Percentiles rank a stretch among this genome's conserved stretches.
These are phyloP conservation scores for Drosophila punjabiensis DNA, from an alignment of 1,140 invertebrate genomes.

Conservation along the genomic window DNA sequence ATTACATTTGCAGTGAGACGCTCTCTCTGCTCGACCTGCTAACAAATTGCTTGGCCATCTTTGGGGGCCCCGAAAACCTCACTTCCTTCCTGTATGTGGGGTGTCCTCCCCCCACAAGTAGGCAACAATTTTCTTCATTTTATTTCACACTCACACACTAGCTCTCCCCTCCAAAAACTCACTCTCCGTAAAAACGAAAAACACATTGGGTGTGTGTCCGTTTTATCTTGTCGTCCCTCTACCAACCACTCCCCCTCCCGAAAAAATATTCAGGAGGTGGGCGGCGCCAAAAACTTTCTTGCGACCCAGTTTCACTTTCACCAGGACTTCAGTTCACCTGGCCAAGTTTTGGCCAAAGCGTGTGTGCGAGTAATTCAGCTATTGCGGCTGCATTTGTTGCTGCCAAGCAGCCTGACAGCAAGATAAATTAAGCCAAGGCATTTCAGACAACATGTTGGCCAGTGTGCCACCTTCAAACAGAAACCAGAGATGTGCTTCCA, in stretches of 20 bases:
- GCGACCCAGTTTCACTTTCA: constrained; percentile 56
- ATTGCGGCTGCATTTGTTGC: constrained; percentile 47
- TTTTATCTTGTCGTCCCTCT: constrained; percentile 35
- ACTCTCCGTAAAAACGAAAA: constrained; percentile 38
- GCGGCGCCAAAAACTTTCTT: constrained; percentile 30
- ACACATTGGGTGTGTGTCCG: constrained; percentile 51
- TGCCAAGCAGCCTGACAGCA: constrained; percentile 47
- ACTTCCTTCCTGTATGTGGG: constrained; percentile 20
- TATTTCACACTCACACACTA: constrained; percentile 37
- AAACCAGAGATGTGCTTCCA: constrained; percentile 32
- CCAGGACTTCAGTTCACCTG: constrained; percentile 44
- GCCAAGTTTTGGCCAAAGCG: constrained; percentile 28
- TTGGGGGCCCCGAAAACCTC: constrained; percentile 14
- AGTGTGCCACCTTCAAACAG: constrained; percentile 21
- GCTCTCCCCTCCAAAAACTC: not conserved
- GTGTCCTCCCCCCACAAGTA: constrained; percentile 24
- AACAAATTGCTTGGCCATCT: constrained; percentile 55
- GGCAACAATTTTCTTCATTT: constrained; percentile 54
- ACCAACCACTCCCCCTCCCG: not conserved
- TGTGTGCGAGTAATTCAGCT: constrained; percentile 64
- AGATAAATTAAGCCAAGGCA: constrained; percentile 49
- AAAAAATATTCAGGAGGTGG: constrained; percentile 16
- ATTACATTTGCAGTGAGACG: constrained; percentile 53
- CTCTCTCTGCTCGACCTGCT: constrained; percentile 36
- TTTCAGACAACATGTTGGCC: constrained; percentile 44